Conservation (phyloP, 1,140 invertebrate species). For the Zaprionus vittiger region DNA sequence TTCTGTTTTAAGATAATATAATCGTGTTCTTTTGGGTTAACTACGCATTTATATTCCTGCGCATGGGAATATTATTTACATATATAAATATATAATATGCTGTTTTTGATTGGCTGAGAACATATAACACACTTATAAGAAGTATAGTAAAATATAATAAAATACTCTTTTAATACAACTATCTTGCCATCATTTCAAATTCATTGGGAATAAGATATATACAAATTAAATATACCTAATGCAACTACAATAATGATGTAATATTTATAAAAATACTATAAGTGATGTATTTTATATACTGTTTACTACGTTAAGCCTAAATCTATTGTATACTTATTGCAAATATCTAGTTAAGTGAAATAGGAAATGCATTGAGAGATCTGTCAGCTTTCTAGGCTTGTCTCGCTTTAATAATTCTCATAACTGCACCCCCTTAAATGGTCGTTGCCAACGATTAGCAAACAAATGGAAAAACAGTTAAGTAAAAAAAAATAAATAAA, state of each 20-base stretch:
- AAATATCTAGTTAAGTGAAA: not conserved
- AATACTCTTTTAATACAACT: too few species aligned
- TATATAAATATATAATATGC: not conserved
- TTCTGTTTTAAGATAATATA: not conserved
- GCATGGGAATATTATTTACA: too few species aligned
- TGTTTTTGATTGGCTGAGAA: not conserved
- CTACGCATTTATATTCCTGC: too few species aligned
- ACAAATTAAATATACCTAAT: too few species aligned
- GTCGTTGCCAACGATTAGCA: slow-evolving; percentile 28
- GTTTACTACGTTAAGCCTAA: not conserved
- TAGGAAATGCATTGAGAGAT: slow-evolving; percentile 34
- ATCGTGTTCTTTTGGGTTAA: not conserved
- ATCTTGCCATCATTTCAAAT: too few species aligned
- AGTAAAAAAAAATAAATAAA: slow-evolving; percentile 16
- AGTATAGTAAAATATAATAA: too few species aligned
- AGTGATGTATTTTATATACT: not conserved
- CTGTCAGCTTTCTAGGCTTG: slow-evolving; percentile 55
- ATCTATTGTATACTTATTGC: not conserved
- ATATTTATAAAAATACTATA: not conserved
- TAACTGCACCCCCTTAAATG: slow-evolving; percentile 47
- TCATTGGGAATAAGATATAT: too few species aligned
- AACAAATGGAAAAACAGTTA: slow-evolving; percentile 39
- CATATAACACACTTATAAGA: not conserved
- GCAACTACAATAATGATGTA: not conserved
- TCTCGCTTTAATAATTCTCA: slow-evolving; percentile 45